These are phyloP conservation scores for Brachionus manjavacas DNA, from an alignment of 1,140 invertebrate species.

Conservation along the genomic window DNA sequence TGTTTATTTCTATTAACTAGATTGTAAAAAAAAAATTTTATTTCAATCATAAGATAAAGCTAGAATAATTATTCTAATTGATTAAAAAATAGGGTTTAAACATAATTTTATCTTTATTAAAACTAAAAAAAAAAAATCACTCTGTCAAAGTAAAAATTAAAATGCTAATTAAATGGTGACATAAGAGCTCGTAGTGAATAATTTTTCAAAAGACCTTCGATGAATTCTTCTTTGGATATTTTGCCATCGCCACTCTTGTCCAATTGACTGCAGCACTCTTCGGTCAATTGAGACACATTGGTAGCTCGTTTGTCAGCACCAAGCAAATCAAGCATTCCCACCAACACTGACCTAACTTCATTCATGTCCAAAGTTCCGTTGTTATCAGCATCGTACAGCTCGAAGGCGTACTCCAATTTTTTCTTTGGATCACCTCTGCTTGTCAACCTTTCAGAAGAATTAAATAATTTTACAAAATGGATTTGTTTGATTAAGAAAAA, in stretches of 20 bases:
- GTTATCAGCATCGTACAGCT: slow-evolving; percentile 18
- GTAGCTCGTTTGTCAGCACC: background rate
- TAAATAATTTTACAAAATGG: background rate
- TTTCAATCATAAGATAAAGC: too few relatives aligned
- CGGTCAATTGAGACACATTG: background rate
- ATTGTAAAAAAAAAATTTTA: too few relatives aligned
- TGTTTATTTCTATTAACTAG: too few relatives aligned
- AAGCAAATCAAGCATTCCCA: slow-evolving; percentile 1
- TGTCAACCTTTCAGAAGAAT: slow-evolving; percentile 2
- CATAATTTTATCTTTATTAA: too few relatives aligned
- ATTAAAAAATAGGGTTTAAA: too few relatives aligned
- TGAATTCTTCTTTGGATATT: slow-evolving; percentile 27
- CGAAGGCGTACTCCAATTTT: slow-evolving; percentile 23
- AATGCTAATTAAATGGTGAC: slow-evolving; percentile 39
- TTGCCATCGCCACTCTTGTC: slow-evolving; percentile 11
- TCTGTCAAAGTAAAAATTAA: too few relatives aligned
- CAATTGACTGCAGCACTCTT: background rate
- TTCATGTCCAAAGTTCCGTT: background rate
- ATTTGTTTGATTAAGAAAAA: background rate
- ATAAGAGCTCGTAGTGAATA: background rate
- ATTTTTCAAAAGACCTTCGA: background rate
- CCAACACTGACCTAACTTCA: slow-evolving; percentile 1
- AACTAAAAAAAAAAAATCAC: too few relatives aligned
- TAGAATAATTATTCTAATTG: too few relatives aligned
- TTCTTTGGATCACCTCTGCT: slow-evolving; percentile 2